phyloP scores from a whole-genome alignment of 2,888 invertebrate genomes.

The Drosophila pegasa region DNA sequence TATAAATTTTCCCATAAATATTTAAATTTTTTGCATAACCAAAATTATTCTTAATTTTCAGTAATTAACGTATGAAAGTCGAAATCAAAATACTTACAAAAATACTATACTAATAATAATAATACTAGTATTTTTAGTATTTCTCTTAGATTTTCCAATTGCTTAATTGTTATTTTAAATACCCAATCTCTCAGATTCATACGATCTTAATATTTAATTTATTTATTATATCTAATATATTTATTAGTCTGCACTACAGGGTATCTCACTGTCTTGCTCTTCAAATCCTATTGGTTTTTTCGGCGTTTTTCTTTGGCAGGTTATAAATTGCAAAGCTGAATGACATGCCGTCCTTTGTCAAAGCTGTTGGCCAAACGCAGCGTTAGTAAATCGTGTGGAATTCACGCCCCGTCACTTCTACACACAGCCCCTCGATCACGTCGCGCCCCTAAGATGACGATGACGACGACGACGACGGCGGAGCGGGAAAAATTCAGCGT shows the following conservation, averaged over 20 bases:
- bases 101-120: too few relatives aligned
- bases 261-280: neutral
- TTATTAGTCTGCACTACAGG: neutral
- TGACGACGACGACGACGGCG: too few relatives aligned
- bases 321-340: slow-evolving; percentile 59
- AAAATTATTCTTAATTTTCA: too few relatives aligned
- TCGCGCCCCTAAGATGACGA: neutral
- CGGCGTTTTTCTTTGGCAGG: slow-evolving; percentile 21
- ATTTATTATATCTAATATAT: neutral
- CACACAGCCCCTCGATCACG: slow-evolving; percentile 4
- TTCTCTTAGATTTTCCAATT: too few relatives aligned
- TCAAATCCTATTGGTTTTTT: neutral
- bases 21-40: too few relatives aligned
- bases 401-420: slow-evolving; percentile 54
- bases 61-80: too few relatives aligned
- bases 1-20: too few relatives aligned
- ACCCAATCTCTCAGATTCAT: too few relatives aligned
- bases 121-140: too few relatives aligned
- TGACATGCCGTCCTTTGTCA: slow-evolving; percentile 57
- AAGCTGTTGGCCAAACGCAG: slow-evolving; percentile 20
- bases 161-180: too few relatives aligned
- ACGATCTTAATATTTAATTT: neutral
- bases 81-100: too few relatives aligned
- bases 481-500: slow-evolving; percentile 43
- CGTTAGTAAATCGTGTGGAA: slow-evolving; percentile 54